phyloP scores from a whole-genome alignment of 2,888 invertebrate genomes.

The Taenaris catops region DNA sequence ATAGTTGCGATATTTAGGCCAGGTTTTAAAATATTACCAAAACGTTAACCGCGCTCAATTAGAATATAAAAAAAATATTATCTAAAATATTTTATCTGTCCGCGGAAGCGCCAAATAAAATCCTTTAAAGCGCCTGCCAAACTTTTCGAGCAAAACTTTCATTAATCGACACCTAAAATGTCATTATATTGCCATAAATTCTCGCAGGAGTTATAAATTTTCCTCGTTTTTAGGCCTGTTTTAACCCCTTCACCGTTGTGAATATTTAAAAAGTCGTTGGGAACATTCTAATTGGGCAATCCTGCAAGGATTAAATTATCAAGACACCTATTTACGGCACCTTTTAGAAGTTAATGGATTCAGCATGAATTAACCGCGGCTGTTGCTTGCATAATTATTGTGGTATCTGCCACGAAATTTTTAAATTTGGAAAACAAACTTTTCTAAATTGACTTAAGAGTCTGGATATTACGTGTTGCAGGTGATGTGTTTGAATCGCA shows the following conservation, averaged over 20 bases:
- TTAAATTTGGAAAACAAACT: too few species aligned
- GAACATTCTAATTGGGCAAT: conserved; percentile 76
- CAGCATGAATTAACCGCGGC: conserved; percentile 63
- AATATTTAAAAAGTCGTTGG: conserved; percentile 79
- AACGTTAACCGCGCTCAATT: too few species aligned
- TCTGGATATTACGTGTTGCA: too few species aligned
- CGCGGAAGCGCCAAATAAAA: conserved; percentile 15
- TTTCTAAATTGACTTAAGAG: too few species aligned
- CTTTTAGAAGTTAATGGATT: conserved; percentile 73
- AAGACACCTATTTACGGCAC: conserved; percentile 75
- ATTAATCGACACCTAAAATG: conserved; percentile 74
- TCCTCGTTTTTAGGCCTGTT: conserved; percentile 63
- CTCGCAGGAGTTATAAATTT: conserved; percentile 66
- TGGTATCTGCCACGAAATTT: too few species aligned
- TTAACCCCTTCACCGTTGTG: conserved; percentile 60
- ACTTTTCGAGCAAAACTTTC: conserved; percentile 53
- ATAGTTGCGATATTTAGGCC: too few species aligned
- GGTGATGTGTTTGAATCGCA: too few species aligned
- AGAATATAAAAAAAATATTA: neutral
- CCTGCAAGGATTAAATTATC: conserved; percentile 77
- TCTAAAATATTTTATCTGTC: neutral
- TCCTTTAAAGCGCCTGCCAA: conserved; percentile 32
- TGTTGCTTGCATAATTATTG: conserved; percentile 28
- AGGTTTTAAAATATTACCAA: too few species aligned
- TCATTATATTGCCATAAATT: conserved; percentile 69